Percentiles rank a stretch among this genome's conserved stretches.
Evolutionary conservation across 2,888 invertebrate genomes (phyloP).

Genomic region (Cerceris ruficornis): DNA sequence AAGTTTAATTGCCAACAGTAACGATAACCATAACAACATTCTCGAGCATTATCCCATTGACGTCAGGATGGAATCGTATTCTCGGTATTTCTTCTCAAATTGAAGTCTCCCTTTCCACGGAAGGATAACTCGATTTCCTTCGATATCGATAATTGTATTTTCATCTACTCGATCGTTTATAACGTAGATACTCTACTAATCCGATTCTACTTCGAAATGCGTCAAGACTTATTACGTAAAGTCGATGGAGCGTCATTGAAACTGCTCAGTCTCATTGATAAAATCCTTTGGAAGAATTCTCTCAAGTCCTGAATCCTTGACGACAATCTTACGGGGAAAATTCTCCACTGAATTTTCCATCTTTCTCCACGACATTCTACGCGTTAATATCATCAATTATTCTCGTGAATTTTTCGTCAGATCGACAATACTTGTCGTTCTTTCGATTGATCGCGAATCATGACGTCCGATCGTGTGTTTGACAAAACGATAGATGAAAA

Average conservation of each 20-base stretch:
- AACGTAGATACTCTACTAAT: conserved; percentile 55
- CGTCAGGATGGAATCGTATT: conserved; percentile 52
- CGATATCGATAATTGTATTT: conserved; percentile 3
- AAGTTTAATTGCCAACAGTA: conserved; percentile 61
- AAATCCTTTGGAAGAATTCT: conserved; percentile 12
- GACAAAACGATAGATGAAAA: conserved; percentile 11
- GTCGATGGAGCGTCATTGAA: conserved; percentile 28
- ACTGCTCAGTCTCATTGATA: conserved; percentile 9
- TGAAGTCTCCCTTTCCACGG: background rate
- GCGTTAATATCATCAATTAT: too few species aligned
- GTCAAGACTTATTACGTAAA: conserved; percentile 40
- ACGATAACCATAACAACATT: conserved; percentile 59
- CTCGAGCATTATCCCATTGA: conserved; percentile 32
- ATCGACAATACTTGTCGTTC: conserved; percentile 27
- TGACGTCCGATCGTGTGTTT: background rate
- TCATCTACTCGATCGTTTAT: conserved; percentile 18
- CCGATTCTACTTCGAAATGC: conserved; percentile 55
- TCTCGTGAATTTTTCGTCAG: background rate
- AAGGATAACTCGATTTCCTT: conserved; percentile 23
- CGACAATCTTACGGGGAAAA: background rate
- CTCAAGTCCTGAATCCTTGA: too few species aligned
- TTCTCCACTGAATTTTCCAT: conserved; percentile 10
- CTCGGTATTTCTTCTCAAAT: conserved; percentile 8
- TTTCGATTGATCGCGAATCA: conserved; percentile 3
- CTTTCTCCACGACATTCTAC: background rate